Percentiles rank a stretch among this genome's conserved stretches.
phyloP scores from a whole-genome alignment of 53 echinoderm and acorn worm species.

The Holothuria leucospilota region DNA sequence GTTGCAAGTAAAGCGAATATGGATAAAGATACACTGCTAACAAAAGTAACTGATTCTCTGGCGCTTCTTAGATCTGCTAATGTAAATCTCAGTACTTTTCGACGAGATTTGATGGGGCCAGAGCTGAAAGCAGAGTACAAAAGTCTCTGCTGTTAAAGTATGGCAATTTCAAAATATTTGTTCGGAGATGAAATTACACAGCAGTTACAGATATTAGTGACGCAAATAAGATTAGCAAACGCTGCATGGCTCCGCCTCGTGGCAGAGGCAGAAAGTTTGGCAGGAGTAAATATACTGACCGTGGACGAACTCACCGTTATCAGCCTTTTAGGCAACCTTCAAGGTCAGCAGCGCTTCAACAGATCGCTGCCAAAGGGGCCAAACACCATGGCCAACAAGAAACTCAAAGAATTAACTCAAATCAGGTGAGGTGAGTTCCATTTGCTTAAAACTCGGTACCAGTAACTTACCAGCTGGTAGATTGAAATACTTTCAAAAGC shows the following conservation, averaged over 20 bases:
- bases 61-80: neutral
- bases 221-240: too few relatives aligned
- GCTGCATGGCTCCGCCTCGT: too few relatives aligned
- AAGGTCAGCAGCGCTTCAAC: neutral
- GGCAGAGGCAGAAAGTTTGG: too few relatives aligned
- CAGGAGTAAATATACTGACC: too few relatives aligned
- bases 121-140: conserved; percentile 2
- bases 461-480: too few relatives aligned
- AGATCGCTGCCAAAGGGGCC: too few relatives aligned
- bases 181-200: conserved; percentile 5
- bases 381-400: too few relatives aligned
- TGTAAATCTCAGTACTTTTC: neutral
- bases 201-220: neutral
- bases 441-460: too few relatives aligned
- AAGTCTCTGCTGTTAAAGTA: neutral
- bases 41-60: conserved; percentile 22
- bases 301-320: neutral
- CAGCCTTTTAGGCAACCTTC: neutral
- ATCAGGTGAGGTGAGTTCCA: too few relatives aligned
- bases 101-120: neutral
- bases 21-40: conserved; percentile 2
- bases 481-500: too few relatives aligned
- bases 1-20: neutral
- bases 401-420: too few relatives aligned
- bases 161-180: neutral